Evolutionary conservation across 2,888 invertebrate species (phyloP), one percentile per base, ranked within the genome.

Genomic region (Meandrusa payeni): DNA sequence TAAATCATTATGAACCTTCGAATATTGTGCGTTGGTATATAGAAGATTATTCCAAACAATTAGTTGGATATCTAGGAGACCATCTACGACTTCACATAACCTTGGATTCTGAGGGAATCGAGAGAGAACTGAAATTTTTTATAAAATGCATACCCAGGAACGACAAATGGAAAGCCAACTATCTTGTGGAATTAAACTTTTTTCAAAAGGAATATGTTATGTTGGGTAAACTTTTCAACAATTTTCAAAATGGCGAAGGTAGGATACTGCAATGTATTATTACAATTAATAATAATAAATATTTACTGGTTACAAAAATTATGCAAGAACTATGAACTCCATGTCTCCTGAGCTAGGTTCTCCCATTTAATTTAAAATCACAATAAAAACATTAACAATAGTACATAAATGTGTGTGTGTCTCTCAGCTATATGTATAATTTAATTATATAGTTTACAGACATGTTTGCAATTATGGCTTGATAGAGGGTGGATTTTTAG

Each of bases 131-230:
- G 0, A 62, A 61, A 10, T 89, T 90, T 47, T 93, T 93, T 56
- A 71, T 91, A 0, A 93, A 93, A 64, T 80, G 88, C 3, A 69
- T 91, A 38, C 92, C 93, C 0, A 72, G 71, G 42, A 80, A 79
- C 6, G 76, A 90, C 32, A 61, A 71, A 5, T 89, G 88, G 56
- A 88, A 88, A 53, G 80, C 74, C 0, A 52, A 76, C 5, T 81
- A 78, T 57, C 46, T 85, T 3, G 61, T 55, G 11, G 70, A 83
- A 28, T 42, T 62, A 1, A 55, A 42, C 0, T 83, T 85, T 48
- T 83, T 85, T 43, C 55, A 61, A 12, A 83, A 83, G 39, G 85
- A 85, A 46, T 76, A 64, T 46, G 41, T 64, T 1, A 76, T 80
- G 78, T 55, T 85, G 20, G 73, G 56, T 46, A 51, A 58, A 1